Evolutionary conservation across 1,140 invertebrate genomes (phyloP).

Genomic region (Aphaenogaster ashmeadi): DNA sequence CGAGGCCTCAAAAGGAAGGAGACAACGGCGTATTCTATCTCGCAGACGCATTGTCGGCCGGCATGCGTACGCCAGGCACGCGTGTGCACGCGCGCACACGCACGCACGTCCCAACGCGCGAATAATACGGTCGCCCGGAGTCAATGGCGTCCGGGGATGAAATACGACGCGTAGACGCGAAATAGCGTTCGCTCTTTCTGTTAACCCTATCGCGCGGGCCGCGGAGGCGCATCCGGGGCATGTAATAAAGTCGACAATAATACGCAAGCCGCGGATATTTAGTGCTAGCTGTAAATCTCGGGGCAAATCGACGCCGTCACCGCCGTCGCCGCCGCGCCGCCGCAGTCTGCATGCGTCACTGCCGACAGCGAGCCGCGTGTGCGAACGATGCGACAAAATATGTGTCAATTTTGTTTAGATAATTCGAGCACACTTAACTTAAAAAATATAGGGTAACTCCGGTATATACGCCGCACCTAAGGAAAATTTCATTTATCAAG

Average conservation of each 20-base stretch:
- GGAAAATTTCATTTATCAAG: too few relatives aligned
- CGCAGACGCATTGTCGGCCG: constrained; percentile 63
- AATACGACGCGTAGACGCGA: constrained; percentile 82
- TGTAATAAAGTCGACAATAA: constrained; percentile 86
- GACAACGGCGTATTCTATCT: constrained; percentile 57
- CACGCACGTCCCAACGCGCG: constrained; percentile 6
- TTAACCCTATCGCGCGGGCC: constrained; percentile 80
- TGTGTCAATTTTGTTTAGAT: neutral
- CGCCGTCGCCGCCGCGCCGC: constrained; percentile 68
- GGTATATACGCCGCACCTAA: too few relatives aligned
- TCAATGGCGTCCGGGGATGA: constrained; percentile 82
- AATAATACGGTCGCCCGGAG: constrained; percentile 66
- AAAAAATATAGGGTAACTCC: too few relatives aligned
- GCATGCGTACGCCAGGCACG: constrained; percentile 27
- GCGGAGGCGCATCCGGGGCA: constrained; percentile 48
- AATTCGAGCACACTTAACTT: neutral
- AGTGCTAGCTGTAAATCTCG: constrained; percentile 85
- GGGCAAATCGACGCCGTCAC: constrained; percentile 83
- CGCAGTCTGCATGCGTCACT: constrained; percentile 80
- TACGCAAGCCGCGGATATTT: constrained; percentile 83
- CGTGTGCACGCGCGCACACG: neutral
- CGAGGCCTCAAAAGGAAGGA: constrained; percentile 60
- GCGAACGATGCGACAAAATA: constrained; percentile 2
- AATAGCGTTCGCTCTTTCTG: constrained; percentile 81
- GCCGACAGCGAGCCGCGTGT: constrained; percentile 69